Base-by-base conservation (phyloP, 1,140 invertebrate genomes). In the Glossosoma conforme region DNA sequence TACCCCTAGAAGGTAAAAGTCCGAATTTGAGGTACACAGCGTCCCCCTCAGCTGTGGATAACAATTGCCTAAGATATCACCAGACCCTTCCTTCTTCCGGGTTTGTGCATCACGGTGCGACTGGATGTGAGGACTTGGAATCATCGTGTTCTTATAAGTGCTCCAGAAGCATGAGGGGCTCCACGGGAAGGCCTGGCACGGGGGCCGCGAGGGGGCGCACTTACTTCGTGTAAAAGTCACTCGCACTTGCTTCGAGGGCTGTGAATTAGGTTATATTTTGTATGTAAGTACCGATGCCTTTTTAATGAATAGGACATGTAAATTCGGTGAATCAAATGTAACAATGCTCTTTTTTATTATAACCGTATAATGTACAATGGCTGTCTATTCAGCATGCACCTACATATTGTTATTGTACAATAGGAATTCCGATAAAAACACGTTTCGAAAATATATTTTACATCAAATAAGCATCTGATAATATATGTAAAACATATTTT, bases 221-320 rank as follows among this genome's bases (percentile, higher is more conserved):
- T 30, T 57, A 57, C 30, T 57, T 57, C 36, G 54, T 57, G 13
- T 57, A 57, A 41, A 22, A 28, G 28, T 15, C 41, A 11, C 11
- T 22, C 24, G 19, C n/a, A n/a, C 18, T 35, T 20, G 22, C 40
- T 22, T 45, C 30, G 11, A 21, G 28, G 54, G 49, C 54, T 57
- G 54, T 57, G 54, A 57, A 48, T 28, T 57, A 57, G 53, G 36
- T 40, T 56, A 32, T 10, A 17, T 32, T 24, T 35, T 49, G 49
- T 20, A 54, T 15, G 35, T 56, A 49, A 51, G 49, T 37, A 45
- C 42, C 42, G 41, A 56, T 50, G 53, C 53, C 53, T 56, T 56
- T 35, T 20, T 15, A 42, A 11, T 38, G 36, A 17, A 19, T 15
- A 19, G 5, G n/a, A 38, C 19, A n/a, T n/a, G n/a, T n/a, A n/a